Conservation (phyloP, 2,888 invertebrate species). For the Sphaerophoria taeniata region DNA sequence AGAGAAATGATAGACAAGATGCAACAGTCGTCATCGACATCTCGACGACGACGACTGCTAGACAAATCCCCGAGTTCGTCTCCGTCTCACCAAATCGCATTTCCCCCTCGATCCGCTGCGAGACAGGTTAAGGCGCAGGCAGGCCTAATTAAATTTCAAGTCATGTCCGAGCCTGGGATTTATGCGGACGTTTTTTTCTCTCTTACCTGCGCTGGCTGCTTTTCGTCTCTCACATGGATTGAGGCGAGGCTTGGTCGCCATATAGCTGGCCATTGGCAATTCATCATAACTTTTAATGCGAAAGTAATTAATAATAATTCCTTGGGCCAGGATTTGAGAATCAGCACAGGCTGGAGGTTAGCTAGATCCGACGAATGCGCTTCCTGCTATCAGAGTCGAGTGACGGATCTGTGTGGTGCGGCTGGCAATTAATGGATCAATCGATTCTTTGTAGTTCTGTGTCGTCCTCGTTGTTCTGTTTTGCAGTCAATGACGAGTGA, state of each 20-base stretch:
- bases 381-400: conserved; percentile 60
- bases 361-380: conserved; percentile 48
- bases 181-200: conserved; percentile 60
- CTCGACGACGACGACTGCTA: neutral
- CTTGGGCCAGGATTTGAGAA: conserved; percentile 56
- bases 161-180: conserved; percentile 68
- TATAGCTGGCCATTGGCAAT: conserved; percentile 38
- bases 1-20: conserved; percentile 69
- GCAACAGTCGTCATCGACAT: conserved; percentile 10
- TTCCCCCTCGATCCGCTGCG: conserved; percentile 28
- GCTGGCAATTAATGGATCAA: conserved; percentile 71
- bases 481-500: conserved; percentile 44
- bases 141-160: conserved; percentile 73
- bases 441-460: conserved; percentile 47
- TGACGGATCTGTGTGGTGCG: conserved; percentile 54
- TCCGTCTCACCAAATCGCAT: conserved; percentile 3
- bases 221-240: conserved; percentile 61
- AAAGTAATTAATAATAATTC: conserved; percentile 74
- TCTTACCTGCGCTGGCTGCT: conserved; percentile 10
- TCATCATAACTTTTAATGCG: conserved; percentile 74
- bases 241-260: conserved; percentile 46
- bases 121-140: neutral
- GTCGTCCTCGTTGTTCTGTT: conserved; percentile 7
- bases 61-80: conserved; percentile 50
- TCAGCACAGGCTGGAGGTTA: conserved; percentile 7